Evolutionary conservation across 2,888 invertebrate genomes (phyloP).

Genomic region (Coecobrya sp.): DNA sequence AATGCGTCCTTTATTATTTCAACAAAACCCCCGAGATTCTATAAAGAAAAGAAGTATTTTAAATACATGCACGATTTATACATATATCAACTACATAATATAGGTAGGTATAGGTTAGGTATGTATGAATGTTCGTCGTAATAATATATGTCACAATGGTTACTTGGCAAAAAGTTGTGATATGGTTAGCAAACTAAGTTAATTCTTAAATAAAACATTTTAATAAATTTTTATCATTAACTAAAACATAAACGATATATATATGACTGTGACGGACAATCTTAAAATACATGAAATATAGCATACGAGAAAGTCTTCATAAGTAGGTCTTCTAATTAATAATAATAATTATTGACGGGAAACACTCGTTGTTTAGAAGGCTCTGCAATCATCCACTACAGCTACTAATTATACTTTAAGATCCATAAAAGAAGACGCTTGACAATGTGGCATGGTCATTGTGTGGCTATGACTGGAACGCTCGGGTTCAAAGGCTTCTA

Average conservation of each 20-base stretch:
- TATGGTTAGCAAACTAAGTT: too few relatives aligned
- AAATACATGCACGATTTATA: too few relatives aligned
- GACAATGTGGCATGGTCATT: constrained; percentile 79
- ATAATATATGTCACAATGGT: background rate
- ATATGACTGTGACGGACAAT: background rate
- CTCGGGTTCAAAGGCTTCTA: constrained; percentile 71
- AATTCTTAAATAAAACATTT: background rate
- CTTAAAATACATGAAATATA: background rate
- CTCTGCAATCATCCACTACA: background rate
- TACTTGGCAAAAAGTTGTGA: too few relatives aligned
- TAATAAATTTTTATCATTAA: background rate
- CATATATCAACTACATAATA: too few relatives aligned
- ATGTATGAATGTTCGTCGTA: background rate
- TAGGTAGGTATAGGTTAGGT: too few relatives aligned
- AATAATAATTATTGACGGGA: background rate
- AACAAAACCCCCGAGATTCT: too few relatives aligned
- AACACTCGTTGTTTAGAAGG: constrained; percentile 1
- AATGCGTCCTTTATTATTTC: too few relatives aligned
- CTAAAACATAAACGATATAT: background rate
- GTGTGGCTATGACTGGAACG: constrained; percentile 72
- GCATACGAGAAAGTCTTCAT: background rate
- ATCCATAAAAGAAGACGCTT: constrained; percentile 76
- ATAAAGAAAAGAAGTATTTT: too few relatives aligned
- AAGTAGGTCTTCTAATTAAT: background rate
- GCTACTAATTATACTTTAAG: constrained; percentile 58